Conservation (phyloP, 2,113 vertebrate species). For the Rhadina sibilatrix region DNA sequence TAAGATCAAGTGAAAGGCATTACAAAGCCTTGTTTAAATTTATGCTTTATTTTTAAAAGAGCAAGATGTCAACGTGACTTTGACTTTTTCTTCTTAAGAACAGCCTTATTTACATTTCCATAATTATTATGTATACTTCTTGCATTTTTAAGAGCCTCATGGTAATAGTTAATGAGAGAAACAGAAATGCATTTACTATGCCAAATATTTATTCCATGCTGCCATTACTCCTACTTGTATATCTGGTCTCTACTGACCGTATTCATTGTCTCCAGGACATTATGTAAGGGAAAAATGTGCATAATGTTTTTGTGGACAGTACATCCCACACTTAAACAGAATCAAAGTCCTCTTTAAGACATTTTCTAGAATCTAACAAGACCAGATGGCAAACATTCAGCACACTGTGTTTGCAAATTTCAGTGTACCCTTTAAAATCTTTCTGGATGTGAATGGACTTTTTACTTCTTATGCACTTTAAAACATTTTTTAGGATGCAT, state of each 20-base stretch:
- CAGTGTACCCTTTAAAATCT: background rate
- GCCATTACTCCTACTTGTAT: conserved; percentile 71
- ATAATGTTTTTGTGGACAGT: conserved; percentile 42
- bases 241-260: conserved; percentile 50
- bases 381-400: background rate
- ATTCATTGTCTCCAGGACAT: conserved; percentile 63
- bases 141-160: background rate
- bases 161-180: conserved; percentile 30
- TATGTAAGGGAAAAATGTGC: conserved; percentile 61
- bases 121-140: background rate
- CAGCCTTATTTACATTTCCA: background rate
- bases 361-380: background rate
- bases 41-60: background rate
- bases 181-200: conserved; percentile 64
- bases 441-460: background rate
- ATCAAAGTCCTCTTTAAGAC: conserved; percentile 50
- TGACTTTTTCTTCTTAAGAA: background rate
- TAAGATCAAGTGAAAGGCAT: background rate
- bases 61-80: background rate
- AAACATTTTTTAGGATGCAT: background rate
- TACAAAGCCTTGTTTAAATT: background rate
- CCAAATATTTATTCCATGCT: conserved; percentile 74
- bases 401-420: conserved; percentile 9
- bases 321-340: conserved; percentile 59
- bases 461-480: background rate